phyloP scores from a whole-genome alignment of 2,113 vertebrate species.

The Strix uralensis region DNA sequence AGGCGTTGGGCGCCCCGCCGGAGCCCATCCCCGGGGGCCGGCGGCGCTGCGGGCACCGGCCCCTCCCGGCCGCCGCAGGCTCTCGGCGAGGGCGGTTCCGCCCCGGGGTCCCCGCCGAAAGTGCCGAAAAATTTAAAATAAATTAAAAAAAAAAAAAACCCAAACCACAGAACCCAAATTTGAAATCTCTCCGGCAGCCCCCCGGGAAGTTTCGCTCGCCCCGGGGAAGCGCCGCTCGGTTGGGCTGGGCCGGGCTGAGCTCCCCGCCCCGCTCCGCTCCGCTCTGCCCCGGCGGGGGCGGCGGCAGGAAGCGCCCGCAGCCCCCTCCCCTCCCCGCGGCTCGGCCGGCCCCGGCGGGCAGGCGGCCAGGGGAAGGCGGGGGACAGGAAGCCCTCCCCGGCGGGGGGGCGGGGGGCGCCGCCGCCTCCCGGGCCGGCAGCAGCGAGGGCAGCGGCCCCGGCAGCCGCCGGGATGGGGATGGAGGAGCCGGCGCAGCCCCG shows the following conservation, averaged over 20 bases:
- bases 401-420: neutral
- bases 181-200: neutral
- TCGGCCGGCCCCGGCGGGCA: neutral
- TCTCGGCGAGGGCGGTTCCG: neutral
- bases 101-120: neutral
- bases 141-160: neutral
- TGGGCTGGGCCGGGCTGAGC: neutral
- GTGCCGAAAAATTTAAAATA: neutral
- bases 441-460: neutral
- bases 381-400: neutral
- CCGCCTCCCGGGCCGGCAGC: neutral
- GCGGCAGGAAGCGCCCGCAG: constrained; percentile 18
- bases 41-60: neutral
- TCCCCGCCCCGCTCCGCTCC: neutral
- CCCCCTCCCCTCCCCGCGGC: neutral
- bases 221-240: neutral
- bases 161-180: no score
- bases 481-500: neutral
- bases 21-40: neutral
- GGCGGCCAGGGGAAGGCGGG: neutral
- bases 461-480: neutral
- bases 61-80: neutral
- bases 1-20: neutral
- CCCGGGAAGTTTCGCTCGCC: neutral
- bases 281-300: constrained; percentile 27